Conservation (phyloP, 2,113 vertebrate genomes). For the Paedocypris sp. region DNA sequence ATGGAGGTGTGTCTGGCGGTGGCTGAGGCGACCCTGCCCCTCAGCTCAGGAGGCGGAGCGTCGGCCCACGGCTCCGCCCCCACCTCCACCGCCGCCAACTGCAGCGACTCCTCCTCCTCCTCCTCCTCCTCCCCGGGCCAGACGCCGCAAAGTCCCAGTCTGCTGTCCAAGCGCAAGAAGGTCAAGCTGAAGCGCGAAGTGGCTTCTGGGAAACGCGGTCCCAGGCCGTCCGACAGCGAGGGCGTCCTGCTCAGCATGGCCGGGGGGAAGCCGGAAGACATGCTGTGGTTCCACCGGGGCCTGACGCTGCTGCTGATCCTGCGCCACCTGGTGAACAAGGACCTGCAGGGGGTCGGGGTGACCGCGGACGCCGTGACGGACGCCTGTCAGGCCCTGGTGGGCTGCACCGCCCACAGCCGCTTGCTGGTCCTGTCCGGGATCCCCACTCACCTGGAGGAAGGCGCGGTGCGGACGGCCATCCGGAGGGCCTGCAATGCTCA, state of each 20-base stretch:
- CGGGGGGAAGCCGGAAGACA: slow-evolving; percentile 91
- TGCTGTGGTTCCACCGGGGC: slow-evolving; percentile 95
- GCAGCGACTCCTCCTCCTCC: slow-evolving; percentile 89
- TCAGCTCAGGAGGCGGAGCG: slow-evolving; percentile 74
- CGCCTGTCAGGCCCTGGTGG: slow-evolving; percentile 87
- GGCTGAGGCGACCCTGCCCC: slow-evolving; percentile 86
- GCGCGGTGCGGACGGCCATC: slow-evolving; percentile 77
- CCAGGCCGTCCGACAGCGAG: slow-evolving; percentile 65
- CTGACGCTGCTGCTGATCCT: slow-evolving; percentile 93
- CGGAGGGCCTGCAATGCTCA: slow-evolving; percentile 89
- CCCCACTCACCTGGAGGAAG: slow-evolving; percentile 88
- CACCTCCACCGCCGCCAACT: slow-evolving; percentile 75
- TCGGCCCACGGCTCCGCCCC: slow-evolving; percentile 73
- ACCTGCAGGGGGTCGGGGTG: slow-evolving; percentile 84
- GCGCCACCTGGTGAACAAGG: slow-evolving; percentile 82
- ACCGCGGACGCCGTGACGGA: slow-evolving; percentile 87
- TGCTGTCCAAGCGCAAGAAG: slow-evolving; percentile 92
- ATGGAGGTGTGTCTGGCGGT: slow-evolving; percentile 94
- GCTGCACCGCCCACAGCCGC: slow-evolving; percentile 83
- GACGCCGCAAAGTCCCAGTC: slow-evolving; percentile 90
- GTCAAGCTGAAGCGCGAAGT: slow-evolving; percentile 97
- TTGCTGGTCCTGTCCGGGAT: slow-evolving; percentile 91
- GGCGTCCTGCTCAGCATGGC: slow-evolving; percentile 74
- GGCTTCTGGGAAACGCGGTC: slow-evolving; percentile 65
- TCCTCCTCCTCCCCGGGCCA: slow-evolving; percentile 92